Evolutionary conservation across 2,797 vertebrate genomes (phyloP).

Genomic region (Microchirus variegatus): DNA sequence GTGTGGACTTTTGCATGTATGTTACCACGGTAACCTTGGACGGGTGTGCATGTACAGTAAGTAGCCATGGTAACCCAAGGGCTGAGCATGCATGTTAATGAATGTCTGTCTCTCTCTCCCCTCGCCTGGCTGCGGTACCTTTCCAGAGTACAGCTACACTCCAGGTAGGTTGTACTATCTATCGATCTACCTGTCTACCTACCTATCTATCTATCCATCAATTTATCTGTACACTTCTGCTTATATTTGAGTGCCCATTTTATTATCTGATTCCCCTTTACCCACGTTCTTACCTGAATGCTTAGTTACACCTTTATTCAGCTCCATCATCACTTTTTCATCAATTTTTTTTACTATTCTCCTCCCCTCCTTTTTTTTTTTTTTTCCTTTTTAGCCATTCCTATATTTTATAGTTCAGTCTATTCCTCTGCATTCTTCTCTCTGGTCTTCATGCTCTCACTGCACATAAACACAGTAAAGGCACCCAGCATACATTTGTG

Average conservation of each 20-base stretch:
- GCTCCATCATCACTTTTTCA: conserved; percentile 1
- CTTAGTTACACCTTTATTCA: conserved; percentile 27
- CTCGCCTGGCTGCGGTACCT: conserved; percentile 90
- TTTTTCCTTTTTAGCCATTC: conserved; percentile 1
- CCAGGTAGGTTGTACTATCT: conserved; percentile 93
- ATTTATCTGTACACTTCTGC: background rate
- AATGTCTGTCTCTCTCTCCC: conserved; percentile 99
- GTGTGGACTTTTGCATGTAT: conserved; percentile 72
- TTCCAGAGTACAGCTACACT: conserved; percentile 97
- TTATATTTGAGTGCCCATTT: conserved; percentile 9
- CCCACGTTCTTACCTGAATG: conserved; percentile 44
- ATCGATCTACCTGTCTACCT: conserved; percentile 50
- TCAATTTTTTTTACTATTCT: background rate
- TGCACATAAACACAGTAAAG: conserved; percentile 24
- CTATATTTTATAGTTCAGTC: conserved; percentile 9
- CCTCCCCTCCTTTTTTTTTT: no score
- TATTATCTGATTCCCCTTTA: conserved; percentile 12
- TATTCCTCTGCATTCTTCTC: conserved; percentile 14
- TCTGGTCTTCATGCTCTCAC: conserved; percentile 28
- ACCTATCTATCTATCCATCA: conserved; percentile 46
- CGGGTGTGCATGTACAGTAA: conserved; percentile 87
- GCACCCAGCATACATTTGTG: conserved; percentile 41
- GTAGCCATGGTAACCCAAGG: conserved; percentile 91
- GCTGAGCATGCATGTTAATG: conserved; percentile 99
- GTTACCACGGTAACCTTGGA: conserved; percentile 71